Evolutionary conservation across 2,797 vertebrate species (phyloP), one percentile per base, ranked within the genome.

Genomic region (Trachurus trachurus): DNA sequence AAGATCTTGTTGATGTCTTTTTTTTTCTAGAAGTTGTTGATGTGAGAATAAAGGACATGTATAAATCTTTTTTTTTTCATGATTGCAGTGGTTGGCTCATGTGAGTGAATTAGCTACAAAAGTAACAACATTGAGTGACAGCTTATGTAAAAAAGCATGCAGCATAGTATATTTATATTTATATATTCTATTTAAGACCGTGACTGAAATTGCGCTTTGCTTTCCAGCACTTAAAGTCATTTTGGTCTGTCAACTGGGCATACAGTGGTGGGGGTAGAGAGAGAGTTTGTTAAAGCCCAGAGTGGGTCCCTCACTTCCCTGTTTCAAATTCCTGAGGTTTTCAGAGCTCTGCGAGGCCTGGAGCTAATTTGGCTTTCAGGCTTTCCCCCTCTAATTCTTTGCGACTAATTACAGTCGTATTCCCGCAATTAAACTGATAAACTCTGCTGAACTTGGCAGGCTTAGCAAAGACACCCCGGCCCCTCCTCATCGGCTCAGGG

Each of bases 251-350:
- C 80, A 83, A 67, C 65, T 81, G 58, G 54, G 71, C 73, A 66
- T 72, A 66, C 60, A 71, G 11, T n/a, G 31, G 4, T 7, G 58
- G 60, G 40, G 11, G 40, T 49, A 64, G 71, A 44, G 52, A 31
- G 49, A 71, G 74, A 87, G 84, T 81, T 82, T 82, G 85, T 92
- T 87, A 84, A 89, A 88, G 71, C 76, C 82, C 77, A 77, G 52
- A 84, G 70, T 85, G 76, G 82, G 85, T 87, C 79, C 61, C 78
- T 86, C 61, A 71, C 87, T 91, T 90, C 75, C 67, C 87, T n/a
- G 4, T 85, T 78, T 89, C 78, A 91, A 86, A 95, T 95, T 95
- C 93, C 88, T 95, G 94, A 94, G 94, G 93, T 94, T 95, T 93
- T 40, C 70, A 78, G 78, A 10, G 13, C 69, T 72, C 54, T 84